These are phyloP conservation scores for Panzeria rudis DNA, from an alignment of 2,888 invertebrate species.

Conservation along the genomic window DNA sequence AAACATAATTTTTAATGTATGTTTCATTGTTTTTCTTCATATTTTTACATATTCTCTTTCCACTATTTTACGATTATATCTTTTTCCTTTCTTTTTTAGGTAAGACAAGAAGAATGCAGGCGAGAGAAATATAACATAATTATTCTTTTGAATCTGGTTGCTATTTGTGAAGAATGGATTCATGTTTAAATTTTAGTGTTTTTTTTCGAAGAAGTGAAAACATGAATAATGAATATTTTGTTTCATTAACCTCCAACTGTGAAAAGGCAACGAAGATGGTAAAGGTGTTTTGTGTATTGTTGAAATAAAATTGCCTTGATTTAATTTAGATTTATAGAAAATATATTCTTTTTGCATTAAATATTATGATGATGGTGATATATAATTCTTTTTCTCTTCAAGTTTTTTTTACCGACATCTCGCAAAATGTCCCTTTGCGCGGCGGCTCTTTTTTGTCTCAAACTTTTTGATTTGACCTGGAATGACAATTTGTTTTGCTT, in stretches of 20 bases:
- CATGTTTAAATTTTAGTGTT: constrained; percentile 4
- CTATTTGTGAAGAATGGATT: neutral
- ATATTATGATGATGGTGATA: too few relatives aligned
- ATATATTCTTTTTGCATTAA: too few relatives aligned
- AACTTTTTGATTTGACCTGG: too few relatives aligned
- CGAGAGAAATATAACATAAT: neutral
- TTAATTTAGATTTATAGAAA: too few relatives aligned
- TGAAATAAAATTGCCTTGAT: too few relatives aligned
- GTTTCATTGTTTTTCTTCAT: constrained; percentile 28
- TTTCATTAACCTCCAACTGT: constrained; percentile 2
- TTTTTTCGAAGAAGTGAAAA: constrained; percentile 25
- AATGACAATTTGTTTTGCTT: too few relatives aligned
- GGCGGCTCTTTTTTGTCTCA: too few relatives aligned
- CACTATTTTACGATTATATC: neutral
- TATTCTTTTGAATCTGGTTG: neutral
- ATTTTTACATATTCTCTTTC: neutral
- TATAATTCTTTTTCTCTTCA: too few relatives aligned
- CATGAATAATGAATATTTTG: neutral
- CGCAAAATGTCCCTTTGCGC: too few relatives aligned
- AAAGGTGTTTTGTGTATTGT: too few relatives aligned
- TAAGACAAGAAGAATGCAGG: neutral
- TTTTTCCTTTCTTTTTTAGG: constrained; percentile 22
- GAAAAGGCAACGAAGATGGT: neutral
- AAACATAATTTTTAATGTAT: constrained; percentile 52
- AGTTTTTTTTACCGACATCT: too few relatives aligned